Evolutionary conservation across 2,113 vertebrate species (phyloP), one percentile per base, ranked within the genome.

Genomic region (Oreochromis tanganicae): DNA sequence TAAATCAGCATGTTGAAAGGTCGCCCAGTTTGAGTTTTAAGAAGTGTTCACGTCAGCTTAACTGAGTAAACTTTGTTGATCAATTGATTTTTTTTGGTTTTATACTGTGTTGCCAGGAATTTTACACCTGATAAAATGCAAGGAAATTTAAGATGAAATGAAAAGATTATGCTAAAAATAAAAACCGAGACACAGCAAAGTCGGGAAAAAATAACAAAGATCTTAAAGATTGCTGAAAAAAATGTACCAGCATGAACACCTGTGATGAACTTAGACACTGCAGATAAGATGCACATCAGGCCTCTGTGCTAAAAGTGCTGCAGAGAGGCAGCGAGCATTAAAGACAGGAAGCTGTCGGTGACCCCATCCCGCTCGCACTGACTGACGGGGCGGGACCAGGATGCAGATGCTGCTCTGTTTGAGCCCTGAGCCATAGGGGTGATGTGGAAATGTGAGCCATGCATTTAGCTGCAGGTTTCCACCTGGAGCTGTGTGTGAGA

Each of bases 361-460:
- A 75, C 71, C 0, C 9, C 71, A 27, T 17, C 43, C 61, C 7
- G 8, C 29, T 63, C 12, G 3, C 66, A 1, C 12, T 78, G 81
- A 75, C 80, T 36, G 71, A 29, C 2, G 5, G 36, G 48, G 12
- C 12, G 7, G 41, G 82, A 86, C n/a, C 66, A 84, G 24, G 24
- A 29, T 63, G 83, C 79, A 84, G 46, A 75, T 56, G 57, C 48
- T 80, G 43, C 38, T 61, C 57, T n/a, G 56, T 80, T 80, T 79
- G 55, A 19, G 13, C 83, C 27, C 73, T 56, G 61, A 80, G 75
- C 29, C 75, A 85, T 85, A 14, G 41, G 88, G 87, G 84, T 19
- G 71, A 89, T 85, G 85, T 78, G 85, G 91, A 94, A 95, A 96
- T 68, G 68, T 9, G 79, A 95, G 80, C 86, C 13, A 19, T 84